Conservation (phyloP, 1,140 invertebrate genomes). For the Bombus cullumanus region DNA sequence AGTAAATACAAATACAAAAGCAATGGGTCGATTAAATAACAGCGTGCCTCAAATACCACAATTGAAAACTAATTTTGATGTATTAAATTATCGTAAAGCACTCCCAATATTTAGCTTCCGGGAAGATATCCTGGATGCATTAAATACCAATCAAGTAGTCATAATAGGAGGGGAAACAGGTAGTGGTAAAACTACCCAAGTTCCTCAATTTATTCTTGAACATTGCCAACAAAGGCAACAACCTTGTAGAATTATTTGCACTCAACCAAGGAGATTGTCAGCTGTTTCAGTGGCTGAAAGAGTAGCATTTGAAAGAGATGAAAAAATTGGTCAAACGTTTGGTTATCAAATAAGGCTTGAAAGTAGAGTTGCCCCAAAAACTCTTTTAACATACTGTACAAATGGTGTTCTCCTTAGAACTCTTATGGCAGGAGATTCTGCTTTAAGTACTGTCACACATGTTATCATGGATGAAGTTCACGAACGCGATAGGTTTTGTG, state of each 20-base stretch:
- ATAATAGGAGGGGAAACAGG: conserved; percentile 92
- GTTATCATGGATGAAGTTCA: conserved; percentile 97
- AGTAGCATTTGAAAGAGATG: conserved; percentile 92
- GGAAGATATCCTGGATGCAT: conserved; percentile 83
- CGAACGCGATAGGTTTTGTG: conserved; percentile 95
- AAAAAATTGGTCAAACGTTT: conserved; percentile 93
- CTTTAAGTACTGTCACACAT: conserved; percentile 90
- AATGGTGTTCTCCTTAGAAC: conserved; percentile 94
- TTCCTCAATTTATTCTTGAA: conserved; percentile 96
- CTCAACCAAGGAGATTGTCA: conserved; percentile 95
- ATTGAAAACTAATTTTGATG: conserved; percentile 81
- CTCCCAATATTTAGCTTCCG: conserved; percentile 84
- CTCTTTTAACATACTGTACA: conserved; percentile 95
- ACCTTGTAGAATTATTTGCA: conserved; percentile 94
- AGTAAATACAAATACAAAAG: conserved; percentile 82
- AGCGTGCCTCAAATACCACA: conserved; percentile 86
- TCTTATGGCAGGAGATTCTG: conserved; percentile 89
- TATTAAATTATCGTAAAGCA: conserved; percentile 83
- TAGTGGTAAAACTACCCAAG: conserved; percentile 95
- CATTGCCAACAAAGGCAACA: conserved; percentile 86
- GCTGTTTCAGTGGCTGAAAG: conserved; percentile 93
- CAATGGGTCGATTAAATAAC: conserved; percentile 85
- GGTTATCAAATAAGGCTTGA: conserved; percentile 97
- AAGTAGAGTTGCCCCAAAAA: conserved; percentile 90
- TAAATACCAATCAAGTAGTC: conserved; percentile 84